phyloP scores from a whole-genome alignment of 2,113 vertebrate species.

The Poeciliopsis occidentalis region DNA sequence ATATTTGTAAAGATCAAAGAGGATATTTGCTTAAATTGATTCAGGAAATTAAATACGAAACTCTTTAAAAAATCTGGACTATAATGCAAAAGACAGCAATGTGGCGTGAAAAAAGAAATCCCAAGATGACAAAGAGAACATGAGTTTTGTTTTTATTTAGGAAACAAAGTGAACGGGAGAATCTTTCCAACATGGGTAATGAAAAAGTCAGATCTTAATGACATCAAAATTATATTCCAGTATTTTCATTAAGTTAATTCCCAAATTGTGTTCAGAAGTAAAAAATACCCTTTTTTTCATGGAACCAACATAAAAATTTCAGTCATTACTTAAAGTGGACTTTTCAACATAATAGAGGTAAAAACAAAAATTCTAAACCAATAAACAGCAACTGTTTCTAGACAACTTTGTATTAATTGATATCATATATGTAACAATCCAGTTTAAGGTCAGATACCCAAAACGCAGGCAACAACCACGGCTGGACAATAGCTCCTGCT shows the following conservation, averaged over 20 bases:
- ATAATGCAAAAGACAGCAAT: neutral
- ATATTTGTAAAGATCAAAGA: too few species aligned
- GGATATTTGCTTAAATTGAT: neutral
- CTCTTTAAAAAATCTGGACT: neutral
- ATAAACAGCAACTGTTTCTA: constrained; percentile 15
- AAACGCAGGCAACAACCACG: constrained; percentile 27
- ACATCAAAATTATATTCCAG: constrained; percentile 48
- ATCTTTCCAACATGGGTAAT: constrained; percentile 55
- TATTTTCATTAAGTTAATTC: constrained; percentile 36
- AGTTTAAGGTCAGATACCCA: constrained; percentile 53
- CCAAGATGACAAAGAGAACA: constrained; percentile 74
- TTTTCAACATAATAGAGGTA: constrained; percentile 36
- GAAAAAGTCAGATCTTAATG: constrained; percentile 41
- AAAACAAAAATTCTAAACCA: neutral
- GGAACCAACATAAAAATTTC: constrained; percentile 9
- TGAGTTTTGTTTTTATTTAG: constrained; percentile 80
- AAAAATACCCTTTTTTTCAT: constrained; percentile 21
- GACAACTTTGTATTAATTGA: constrained; percentile 10
- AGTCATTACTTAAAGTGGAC: constrained; percentile 49
- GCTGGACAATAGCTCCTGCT: constrained; percentile 21
- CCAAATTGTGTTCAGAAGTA: constrained; percentile 36
- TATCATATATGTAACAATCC: constrained; percentile 46
- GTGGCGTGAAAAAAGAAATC: constrained; percentile 3
- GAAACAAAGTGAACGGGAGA: constrained; percentile 65
- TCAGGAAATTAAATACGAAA: neutral